These are phyloP conservation scores for Ochropleura leucogaster DNA, from an alignment of 2,888 invertebrate species.

Conservation along the genomic window DNA sequence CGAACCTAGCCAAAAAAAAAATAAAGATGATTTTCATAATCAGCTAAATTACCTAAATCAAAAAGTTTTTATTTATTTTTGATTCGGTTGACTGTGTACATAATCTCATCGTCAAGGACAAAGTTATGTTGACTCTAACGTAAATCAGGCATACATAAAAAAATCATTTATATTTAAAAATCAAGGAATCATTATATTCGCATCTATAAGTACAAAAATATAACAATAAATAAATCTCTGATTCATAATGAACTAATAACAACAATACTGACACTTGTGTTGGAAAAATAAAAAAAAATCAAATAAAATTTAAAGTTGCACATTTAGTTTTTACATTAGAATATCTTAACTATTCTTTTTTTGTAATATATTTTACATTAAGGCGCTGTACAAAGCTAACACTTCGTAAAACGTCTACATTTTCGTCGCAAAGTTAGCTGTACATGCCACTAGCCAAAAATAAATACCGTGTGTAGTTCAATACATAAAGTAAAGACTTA, in stretches of 20 bases:
- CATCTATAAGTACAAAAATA: conserved; percentile 54
- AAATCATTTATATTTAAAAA: conserved; percentile 31
- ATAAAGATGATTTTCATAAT: not conserved
- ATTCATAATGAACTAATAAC: conserved; percentile 58
- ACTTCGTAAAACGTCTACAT: too few relatives aligned
- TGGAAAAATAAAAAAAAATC: conserved; percentile 19
- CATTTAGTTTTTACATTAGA: conserved; percentile 29
- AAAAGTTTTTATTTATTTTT: not conserved
- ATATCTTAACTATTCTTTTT: conserved; percentile 21
- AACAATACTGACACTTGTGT: conserved; percentile 59
- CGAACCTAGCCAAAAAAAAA: not conserved
- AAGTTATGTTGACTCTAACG: conserved; percentile 9
- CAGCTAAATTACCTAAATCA: not conserved
- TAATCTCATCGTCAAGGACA: not conserved
- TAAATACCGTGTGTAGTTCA: too few relatives aligned
- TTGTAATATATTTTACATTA: conserved; percentile 12
- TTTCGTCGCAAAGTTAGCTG: too few relatives aligned
- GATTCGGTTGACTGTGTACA: not conserved
- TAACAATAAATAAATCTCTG: conserved; percentile 70
- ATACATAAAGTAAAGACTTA: too few relatives aligned
- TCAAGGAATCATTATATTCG: conserved; percentile 37
- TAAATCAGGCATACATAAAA: conserved; percentile 11
- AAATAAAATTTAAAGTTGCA: conserved; percentile 34
- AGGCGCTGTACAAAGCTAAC: too few relatives aligned
- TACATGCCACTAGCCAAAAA: too few relatives aligned